Evolutionary conservation across 2,888 invertebrate species (phyloP).

Genomic region (Drosophila austrosaltans): DNA sequence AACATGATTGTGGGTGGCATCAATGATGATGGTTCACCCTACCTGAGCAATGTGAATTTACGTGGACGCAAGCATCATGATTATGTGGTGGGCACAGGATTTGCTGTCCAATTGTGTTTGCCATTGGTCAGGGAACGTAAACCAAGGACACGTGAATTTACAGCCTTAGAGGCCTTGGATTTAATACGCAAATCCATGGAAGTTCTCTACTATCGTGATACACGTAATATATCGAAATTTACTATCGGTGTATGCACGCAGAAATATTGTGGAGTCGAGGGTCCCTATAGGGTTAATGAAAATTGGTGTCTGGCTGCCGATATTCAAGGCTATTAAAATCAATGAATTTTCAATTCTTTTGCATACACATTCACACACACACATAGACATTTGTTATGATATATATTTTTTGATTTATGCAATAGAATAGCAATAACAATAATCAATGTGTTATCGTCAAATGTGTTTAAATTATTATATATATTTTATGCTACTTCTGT

Average conservation of each 20-base stretch:
- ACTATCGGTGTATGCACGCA: constrained; percentile 86
- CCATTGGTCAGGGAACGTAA: constrained; percentile 91
- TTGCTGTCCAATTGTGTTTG: constrained; percentile 95
- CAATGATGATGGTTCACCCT: constrained; percentile 89
- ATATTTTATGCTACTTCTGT: too few relatives aligned
- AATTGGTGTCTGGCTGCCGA: constrained; percentile 93
- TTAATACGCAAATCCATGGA: constrained; percentile 92
- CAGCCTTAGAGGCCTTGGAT: constrained; percentile 86
- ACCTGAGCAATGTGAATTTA: constrained; percentile 96
- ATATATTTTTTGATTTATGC: too few relatives aligned
- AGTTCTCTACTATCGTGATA: constrained; percentile 96
- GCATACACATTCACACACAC: too few relatives aligned
- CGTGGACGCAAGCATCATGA: constrained; percentile 96
- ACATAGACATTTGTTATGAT: too few relatives aligned
- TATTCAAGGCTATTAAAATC: constrained; percentile 84
- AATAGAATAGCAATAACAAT: too few relatives aligned
- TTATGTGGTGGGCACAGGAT: constrained; percentile 93
- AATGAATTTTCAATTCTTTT: too few relatives aligned
- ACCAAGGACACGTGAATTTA: constrained; percentile 83
- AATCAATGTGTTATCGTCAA: too few relatives aligned
- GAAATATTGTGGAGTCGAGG: constrained; percentile 87
- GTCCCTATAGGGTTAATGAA: constrained; percentile 88
- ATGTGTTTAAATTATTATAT: too few relatives aligned
- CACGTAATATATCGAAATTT: constrained; percentile 91
- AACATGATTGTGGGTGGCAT: constrained; percentile 95